A percentile compares a stretch with the other conserved stretches of the same genome.
These are phyloP conservation scores for Myrmophylax atrothorax DNA, from an alignment of 2,113 vertebrate genomes.

Conservation along the genomic window DNA sequence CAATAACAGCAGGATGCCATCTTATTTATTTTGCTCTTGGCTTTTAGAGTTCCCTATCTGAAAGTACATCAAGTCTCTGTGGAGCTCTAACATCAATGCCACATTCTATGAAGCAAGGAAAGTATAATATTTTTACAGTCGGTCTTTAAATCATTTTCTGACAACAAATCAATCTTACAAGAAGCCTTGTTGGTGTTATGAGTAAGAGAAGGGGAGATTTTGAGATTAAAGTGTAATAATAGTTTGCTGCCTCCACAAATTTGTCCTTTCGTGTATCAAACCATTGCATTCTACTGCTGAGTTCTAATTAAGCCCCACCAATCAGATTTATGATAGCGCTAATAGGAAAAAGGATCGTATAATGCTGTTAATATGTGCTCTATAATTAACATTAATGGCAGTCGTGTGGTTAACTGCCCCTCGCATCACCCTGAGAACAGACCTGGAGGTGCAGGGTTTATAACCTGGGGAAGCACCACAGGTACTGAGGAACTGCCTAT, in stretches of 20 bases:
- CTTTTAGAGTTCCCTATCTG: slow-evolving; percentile 16
- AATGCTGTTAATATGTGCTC: slow-evolving; percentile 24
- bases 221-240: slow-evolving; percentile 27
- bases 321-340: slow-evolving; percentile 40
- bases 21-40: slow-evolving; percentile 42
- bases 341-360: slow-evolving; percentile 22
- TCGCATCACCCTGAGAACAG: neutral
- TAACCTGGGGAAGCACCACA: neutral
- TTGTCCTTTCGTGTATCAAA: neutral
- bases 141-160: slow-evolving; percentile 42
- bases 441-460: neutral
- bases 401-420: neutral
- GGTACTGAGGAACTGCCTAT: neutral
- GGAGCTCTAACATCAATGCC: slow-evolving; percentile 31
- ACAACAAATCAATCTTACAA: slow-evolving; percentile 52
- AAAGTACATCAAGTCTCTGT: slow-evolving; percentile 38
- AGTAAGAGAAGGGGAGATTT: neutral
- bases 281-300: neutral
- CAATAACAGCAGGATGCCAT: slow-evolving; percentile 25
- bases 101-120: slow-evolving; percentile 22
- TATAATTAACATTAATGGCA: slow-evolving; percentile 53
- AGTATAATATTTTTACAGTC: slow-evolving; percentile 31
- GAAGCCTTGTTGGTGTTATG: slow-evolving; percentile 14
- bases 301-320: slow-evolving; percentile 26
- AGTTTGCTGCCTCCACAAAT: neutral